These are phyloP conservation scores for Probaryconus sp. DNA, from an alignment of 1,140 invertebrate genomes.

Conservation along the genomic window DNA sequence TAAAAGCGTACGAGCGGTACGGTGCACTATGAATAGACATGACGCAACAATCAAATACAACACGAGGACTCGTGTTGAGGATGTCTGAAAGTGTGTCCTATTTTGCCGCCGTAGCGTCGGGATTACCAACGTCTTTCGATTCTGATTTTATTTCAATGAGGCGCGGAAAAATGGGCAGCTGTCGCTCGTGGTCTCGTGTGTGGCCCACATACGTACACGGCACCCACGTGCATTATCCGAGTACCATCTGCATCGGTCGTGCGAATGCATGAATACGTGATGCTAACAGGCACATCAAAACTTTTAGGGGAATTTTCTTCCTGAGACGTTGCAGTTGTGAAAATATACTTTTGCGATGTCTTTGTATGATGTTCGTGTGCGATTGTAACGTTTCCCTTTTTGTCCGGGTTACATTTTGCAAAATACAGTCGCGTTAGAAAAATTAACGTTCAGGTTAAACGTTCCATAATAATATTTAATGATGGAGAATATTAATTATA, in stretches of 20 bases:
- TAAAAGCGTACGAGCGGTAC: constrained; percentile 8
- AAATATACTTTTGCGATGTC: neutral
- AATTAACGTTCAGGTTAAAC: too few species aligned
- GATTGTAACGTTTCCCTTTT: too few species aligned
- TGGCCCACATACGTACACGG: constrained; percentile 4
- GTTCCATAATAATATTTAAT: too few species aligned
- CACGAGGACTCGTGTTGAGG: constrained; percentile 31
- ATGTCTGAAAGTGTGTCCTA: constrained; percentile 18
- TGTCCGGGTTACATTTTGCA: too few species aligned
- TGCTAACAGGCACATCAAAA: constrained; percentile 62
- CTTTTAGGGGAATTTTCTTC: constrained; percentile 40
- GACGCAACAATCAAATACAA: constrained; percentile 28
- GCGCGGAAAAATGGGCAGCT: constrained; percentile 43
- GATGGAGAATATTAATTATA: too few species aligned
- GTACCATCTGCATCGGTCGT: constrained; percentile 69
- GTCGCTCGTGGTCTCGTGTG: neutral
- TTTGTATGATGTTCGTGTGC: neutral
- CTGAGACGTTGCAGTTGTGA: neutral
- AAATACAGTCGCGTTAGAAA: too few species aligned
- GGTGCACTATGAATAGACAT: constrained; percentile 12
- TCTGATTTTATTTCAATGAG: constrained; percentile 14
- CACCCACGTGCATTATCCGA: constrained; percentile 65
- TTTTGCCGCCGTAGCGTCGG: constrained; percentile 5
- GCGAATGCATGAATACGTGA: constrained; percentile 69
- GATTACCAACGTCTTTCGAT: constrained; percentile 31